These are phyloP conservation scores for Benitochromis conjunctus DNA, from an alignment of 2,113 vertebrate species.

Conservation along the genomic window DNA sequence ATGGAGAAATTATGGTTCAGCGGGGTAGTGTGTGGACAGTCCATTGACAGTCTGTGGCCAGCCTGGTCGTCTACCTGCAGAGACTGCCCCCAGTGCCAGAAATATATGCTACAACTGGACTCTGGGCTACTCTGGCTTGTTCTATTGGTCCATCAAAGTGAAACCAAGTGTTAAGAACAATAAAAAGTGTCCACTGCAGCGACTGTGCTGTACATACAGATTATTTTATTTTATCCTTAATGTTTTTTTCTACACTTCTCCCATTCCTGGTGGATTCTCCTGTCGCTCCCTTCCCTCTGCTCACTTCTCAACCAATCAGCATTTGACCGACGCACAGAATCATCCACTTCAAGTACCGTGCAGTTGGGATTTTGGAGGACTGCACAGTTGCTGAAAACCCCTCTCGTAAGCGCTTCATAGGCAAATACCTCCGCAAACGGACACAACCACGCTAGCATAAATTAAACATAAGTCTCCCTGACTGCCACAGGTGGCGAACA, in stretches of 20 bases:
- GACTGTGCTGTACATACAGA: not conserved
- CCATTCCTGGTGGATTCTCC: too few species aligned
- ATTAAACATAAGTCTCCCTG: not conserved
- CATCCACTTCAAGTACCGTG: not conserved
- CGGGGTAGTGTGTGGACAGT: not conserved
- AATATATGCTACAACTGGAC: not conserved
- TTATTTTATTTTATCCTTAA: fast-evolving
- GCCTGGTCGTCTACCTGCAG: not conserved
- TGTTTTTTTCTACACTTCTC: not conserved
- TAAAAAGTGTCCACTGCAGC: not conserved
- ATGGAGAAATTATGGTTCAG: not conserved
- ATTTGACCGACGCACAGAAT: not conserved
- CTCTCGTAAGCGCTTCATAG: not conserved
- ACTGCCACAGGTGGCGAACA: not conserved
- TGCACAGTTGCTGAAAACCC: not conserved
- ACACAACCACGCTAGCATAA: not conserved
- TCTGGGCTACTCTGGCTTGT: not conserved
- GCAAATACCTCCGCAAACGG: not conserved
- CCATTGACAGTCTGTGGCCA: not conserved
- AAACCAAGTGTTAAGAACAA: not conserved
- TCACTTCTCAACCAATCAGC: fast-evolving
- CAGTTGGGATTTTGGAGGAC: not conserved
- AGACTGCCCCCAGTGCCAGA: not conserved
- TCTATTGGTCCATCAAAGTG: not conserved
- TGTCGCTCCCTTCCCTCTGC: not conserved